Percentiles rank a stretch among this genome's conserved stretches.
These are phyloP conservation scores for Atopsyche davidsoni DNA, from an alignment of 1,140 invertebrate genomes.

Conservation along the genomic window DNA sequence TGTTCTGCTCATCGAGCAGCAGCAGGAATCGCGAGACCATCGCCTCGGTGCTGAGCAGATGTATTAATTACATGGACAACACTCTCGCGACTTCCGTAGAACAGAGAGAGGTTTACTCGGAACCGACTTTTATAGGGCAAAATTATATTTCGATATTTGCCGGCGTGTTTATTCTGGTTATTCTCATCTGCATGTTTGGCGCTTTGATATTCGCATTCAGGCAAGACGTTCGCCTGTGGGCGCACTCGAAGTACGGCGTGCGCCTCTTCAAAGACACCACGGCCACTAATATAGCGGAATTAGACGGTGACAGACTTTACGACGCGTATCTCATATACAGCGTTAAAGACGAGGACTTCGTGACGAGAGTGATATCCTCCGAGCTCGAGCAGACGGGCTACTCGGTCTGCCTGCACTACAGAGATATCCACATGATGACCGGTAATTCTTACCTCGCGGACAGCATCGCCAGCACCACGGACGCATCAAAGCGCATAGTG, in stretches of 20 bases:
- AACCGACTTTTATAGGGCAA: slow-evolving; percentile 44
- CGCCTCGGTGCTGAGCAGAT: slow-evolving; percentile 55
- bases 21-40: slow-evolving; percentile 51
- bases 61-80: slow-evolving; percentile 55
- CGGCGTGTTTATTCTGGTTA: slow-evolving; percentile 65
- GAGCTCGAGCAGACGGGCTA: slow-evolving; percentile 68
- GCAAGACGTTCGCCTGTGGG: slow-evolving; percentile 67
- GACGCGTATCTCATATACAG: slow-evolving; percentile 86
- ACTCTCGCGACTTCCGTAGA: slow-evolving; percentile 57
- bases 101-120: slow-evolving; percentile 53
- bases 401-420: slow-evolving; percentile 57
- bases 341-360: slow-evolving; percentile 76
- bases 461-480: slow-evolving; percentile 45
- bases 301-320: slow-evolving; percentile 68
- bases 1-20: slow-evolving; percentile 50
- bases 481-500: slow-evolving; percentile 44
- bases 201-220: slow-evolving; percentile 70
- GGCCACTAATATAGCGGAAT: slow-evolving; percentile 47
- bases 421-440: slow-evolving; percentile 48
- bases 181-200: slow-evolving; percentile 60
- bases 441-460: slow-evolving; percentile 32
- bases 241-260: slow-evolving; percentile 66
- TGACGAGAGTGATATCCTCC: slow-evolving; percentile 67
- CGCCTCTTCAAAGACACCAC: slow-evolving; percentile 59
- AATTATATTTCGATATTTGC: slow-evolving; percentile 67